These are phyloP conservation scores for Cyphomyrmex costatus DNA, from an alignment of 1,140 invertebrate genomes.

Conservation along the genomic window DNA sequence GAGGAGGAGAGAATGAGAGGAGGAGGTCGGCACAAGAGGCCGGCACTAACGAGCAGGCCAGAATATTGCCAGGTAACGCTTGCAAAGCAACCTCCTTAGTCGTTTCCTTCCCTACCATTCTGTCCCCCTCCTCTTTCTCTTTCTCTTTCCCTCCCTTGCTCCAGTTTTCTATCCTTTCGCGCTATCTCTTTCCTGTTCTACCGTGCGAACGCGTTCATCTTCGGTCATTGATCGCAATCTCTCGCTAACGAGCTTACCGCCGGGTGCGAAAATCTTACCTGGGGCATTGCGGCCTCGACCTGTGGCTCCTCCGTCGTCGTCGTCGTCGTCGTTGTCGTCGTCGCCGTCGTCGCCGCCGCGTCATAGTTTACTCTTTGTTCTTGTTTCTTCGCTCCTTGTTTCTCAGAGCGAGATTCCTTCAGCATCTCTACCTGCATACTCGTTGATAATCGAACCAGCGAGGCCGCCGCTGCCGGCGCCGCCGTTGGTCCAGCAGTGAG, in stretches of 20 bases:
- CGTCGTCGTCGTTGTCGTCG: not conserved
- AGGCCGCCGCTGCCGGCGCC: conserved; percentile 24
- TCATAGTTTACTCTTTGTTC: conserved; percentile 18
- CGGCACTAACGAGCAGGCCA: conserved; percentile 81
- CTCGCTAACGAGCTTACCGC: conserved; percentile 84
- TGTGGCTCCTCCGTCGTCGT: conserved; percentile 51
- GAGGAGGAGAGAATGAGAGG: conserved; percentile 39
- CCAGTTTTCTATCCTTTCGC: conserved; percentile 33
- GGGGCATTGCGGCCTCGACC: conserved; percentile 67
- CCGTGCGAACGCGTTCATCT: conserved; percentile 84
- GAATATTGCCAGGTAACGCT: conserved; percentile 70
- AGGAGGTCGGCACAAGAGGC: conserved; percentile 59
- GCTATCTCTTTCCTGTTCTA: conserved; percentile 56
- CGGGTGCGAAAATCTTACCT: conserved; percentile 83
- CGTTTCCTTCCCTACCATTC: conserved; percentile 47
- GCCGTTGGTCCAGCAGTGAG: not conserved
- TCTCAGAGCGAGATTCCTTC: conserved; percentile 23
- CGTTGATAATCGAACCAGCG: conserved; percentile 71
- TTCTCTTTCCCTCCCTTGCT: conserved; percentile 15
- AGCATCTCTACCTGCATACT: conserved; percentile 61
- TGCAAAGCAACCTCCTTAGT: conserved; percentile 75
- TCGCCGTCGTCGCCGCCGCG: not conserved
- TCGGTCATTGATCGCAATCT: conserved; percentile 86
- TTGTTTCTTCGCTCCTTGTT: conserved; percentile 7
- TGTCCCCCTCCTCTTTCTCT: not conserved